A percentile compares a stretch with the other conserved stretches of the same genome.
phyloP scores from a whole-genome alignment of 2,888 invertebrate species.

The Biston stratarius region DNA sequence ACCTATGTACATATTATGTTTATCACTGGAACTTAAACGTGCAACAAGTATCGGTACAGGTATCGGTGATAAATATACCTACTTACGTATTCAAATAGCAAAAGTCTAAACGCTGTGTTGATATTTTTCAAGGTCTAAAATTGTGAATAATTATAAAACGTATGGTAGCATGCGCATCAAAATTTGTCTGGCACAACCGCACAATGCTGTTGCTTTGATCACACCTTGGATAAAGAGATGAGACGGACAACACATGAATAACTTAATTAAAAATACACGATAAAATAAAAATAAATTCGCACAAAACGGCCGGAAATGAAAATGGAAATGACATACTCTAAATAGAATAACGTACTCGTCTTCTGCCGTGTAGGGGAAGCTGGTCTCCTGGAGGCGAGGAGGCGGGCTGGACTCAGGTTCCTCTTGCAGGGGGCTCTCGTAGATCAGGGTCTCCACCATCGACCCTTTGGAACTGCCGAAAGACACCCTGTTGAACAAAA shows the following conservation, averaged over 20 bases:
- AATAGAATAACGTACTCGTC: constrained; percentile 85
- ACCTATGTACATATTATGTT: too few species aligned
- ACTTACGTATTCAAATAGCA: too few species aligned
- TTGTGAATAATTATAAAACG: too few species aligned
- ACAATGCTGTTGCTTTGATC: too few species aligned
- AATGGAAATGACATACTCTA: constrained; percentile 73
- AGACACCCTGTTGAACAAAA: constrained; percentile 90
- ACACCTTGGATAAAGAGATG: not conserved
- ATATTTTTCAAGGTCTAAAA: too few species aligned
- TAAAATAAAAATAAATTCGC: constrained; percentile 47
- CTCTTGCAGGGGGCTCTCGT: constrained; percentile 94
- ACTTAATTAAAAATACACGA: not conserved
- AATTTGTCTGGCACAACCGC: too few species aligned
- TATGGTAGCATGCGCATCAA: too few species aligned
- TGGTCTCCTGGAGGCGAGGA: constrained; percentile 76
- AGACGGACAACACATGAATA: not conserved
- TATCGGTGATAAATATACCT: too few species aligned
- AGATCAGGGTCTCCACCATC: constrained; percentile 97
- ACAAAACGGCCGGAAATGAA: constrained; percentile 57
- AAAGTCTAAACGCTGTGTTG: too few species aligned
- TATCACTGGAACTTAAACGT: too few species aligned
- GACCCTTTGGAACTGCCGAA: constrained; percentile 97
- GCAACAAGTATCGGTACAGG: too few species aligned
- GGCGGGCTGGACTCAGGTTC: constrained; percentile 91
- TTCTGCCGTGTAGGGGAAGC: constrained; percentile 79